Base-by-base conservation (phyloP, 2,888 invertebrate genomes). In the Heliconius ismenius region DNA sequence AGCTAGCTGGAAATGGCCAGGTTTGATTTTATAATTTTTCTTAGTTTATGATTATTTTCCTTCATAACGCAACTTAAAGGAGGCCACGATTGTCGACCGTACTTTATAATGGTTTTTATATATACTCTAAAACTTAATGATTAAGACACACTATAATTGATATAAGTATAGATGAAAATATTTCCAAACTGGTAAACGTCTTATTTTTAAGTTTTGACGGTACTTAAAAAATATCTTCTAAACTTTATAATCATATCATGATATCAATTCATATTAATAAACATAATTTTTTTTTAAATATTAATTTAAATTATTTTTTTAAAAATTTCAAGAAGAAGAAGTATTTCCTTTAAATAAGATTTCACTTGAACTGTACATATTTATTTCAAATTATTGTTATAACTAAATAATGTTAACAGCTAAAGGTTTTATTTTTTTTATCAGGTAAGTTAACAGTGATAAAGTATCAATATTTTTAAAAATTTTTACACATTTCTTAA, bases 321-420 rank as follows among this genome's bases (percentile, higher is more conserved):
- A n/a, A 15, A 24, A 9, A 39, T 43, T 67, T 39, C 7, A 15
- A n/a, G n/a, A n/a, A n/a, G n/a, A n/a, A n/a, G 26, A 24, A 7
- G 18, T 67, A 67, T 39, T 43, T 43, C 15, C 39, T 67, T 67
- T 67, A 43, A 67, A 43, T 43, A 24, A 67, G 67, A 67, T 67
- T 43, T 67, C 67, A 67, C 3, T 43, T 67, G 24, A 7, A 67
- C 7, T 67, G 67, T 65, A 24, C 2, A 65, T 65, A 36, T 65
- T 10, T 64, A 32, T 39, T 39, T 67, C 24, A 7, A 67, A 24
- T 26, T 43, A 67, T 39, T 24, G 43, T 43, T 39, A 26, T 43
- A 67, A 39, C 7, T 15, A 21, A 64, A 32, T 32, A 15, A 32
- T 28, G 3, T 28, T 62, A 26, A 32, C 21, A 64, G 10, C 64